Evolutionary conservation across 2,888 invertebrate genomes (phyloP).

Genomic region (Hesperia comma): DNA sequence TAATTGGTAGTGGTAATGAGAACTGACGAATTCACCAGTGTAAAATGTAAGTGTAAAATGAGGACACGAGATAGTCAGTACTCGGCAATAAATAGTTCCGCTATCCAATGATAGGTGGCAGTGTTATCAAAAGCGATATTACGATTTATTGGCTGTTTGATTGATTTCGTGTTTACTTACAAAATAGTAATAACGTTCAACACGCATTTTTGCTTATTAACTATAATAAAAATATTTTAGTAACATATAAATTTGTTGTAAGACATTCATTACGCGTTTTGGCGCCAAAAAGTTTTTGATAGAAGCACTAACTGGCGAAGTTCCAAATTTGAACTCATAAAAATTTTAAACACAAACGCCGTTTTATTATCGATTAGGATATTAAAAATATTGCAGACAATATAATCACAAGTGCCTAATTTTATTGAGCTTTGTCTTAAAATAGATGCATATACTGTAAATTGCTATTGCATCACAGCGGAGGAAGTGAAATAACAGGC

Average conservation of each 20-base stretch:
- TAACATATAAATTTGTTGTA: neutral
- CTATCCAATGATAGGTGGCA: constrained; percentile 76
- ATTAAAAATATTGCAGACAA: constrained; percentile 22
- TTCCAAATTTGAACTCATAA: neutral
- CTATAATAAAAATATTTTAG: no score
- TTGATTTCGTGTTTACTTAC: neutral
- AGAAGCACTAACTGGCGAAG: neutral
- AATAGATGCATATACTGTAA: constrained; percentile 73
- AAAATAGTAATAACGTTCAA: neutral
- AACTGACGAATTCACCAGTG: constrained; percentile 48
- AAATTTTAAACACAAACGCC: neutral
- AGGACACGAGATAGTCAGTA: constrained; percentile 61
- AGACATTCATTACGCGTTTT: neutral
- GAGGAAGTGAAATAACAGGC: constrained; percentile 83
- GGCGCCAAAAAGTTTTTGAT: neutral
- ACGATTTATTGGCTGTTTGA: constrained; percentile 11
- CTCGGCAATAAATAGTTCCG: constrained; percentile 54
- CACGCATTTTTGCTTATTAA: neutral
- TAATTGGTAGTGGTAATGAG: constrained; percentile 56
- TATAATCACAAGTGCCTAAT: constrained; percentile 51
- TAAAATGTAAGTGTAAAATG: constrained; percentile 66
- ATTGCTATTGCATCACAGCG: constrained; percentile 81
- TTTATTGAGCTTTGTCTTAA: constrained; percentile 69
- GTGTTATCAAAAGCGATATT: constrained; percentile 39
- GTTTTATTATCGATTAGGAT: neutral